Evolutionary conservation across 2,888 invertebrate species (phyloP).

Genomic region (Embidobia sp.): DNA sequence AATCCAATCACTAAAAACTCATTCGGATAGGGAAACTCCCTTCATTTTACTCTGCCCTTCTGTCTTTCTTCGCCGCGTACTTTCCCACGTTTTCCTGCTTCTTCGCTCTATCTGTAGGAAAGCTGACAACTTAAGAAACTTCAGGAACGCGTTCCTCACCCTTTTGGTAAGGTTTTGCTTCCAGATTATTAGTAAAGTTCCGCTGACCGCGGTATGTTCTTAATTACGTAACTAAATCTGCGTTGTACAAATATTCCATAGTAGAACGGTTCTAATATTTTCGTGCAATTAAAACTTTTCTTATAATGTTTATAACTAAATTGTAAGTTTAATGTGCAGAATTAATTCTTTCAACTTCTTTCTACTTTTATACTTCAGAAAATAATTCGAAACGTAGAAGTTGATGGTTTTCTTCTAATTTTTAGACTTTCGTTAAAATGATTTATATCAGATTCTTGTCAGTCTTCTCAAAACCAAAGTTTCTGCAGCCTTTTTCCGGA

Average conservation of each 20-base stretch:
- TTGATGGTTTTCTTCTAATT: no score
- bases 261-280: slow-evolving; percentile 13
- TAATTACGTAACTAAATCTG: slow-evolving; percentile 73
- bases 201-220: slow-evolving; percentile 78
- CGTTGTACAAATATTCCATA: slow-evolving; percentile 36
- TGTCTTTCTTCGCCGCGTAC: slow-evolving; percentile 64
- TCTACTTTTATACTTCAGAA: no score
- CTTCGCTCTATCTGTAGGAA: slow-evolving; percentile 64
- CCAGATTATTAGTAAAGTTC: slow-evolving; percentile 79
- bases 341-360: no score
- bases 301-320: no score
- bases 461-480: no score
- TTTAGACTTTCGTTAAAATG: no score
- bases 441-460: no score
- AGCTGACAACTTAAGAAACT: slow-evolving; percentile 79
- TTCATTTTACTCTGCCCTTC: slow-evolving; percentile 73
- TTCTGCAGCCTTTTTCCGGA: no score
- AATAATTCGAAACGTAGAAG: no score
- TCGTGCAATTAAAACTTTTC: slow-evolving; percentile 1
- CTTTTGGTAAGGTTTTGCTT: slow-evolving; percentile 69
- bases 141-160: slow-evolving; percentile 75
- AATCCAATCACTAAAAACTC: slow-evolving; percentile 79
- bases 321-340: no score
- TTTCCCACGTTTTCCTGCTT: slow-evolving; percentile 45
- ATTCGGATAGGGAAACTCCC: slow-evolving; percentile 74